Evolutionary conservation across 2,888 invertebrate genomes (phyloP), one percentile per base, ranked within the genome.

Genomic region (Yponomeuta plumbellus): DNA sequence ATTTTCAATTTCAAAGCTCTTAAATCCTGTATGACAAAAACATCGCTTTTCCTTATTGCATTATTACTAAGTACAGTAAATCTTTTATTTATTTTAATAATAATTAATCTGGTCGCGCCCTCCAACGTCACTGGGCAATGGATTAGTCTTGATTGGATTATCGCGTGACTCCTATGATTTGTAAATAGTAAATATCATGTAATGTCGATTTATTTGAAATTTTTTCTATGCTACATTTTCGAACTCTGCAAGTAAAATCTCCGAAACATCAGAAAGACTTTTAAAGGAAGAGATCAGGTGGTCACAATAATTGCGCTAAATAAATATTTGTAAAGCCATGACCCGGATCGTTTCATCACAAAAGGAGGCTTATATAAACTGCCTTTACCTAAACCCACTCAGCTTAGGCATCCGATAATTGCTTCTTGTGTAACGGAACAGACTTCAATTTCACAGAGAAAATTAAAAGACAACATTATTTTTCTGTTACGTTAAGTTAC

Each of bases 401-500:
- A 34, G 34, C 34, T 34, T 34, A 52, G 44, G 44, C 17, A 52
- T 52, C 17, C 44, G 17, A 52, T 52, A 52, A 52, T 52, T 52
- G 44, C 44, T 52, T 52, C 44, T 52, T 52, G 13, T 52, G 17
- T 52, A 52, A 52, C 17, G 44, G 3, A 52, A 52, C 44, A 52
- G 44, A 52, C 44, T 17, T 52, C 44, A 52, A 52, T 52, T 52
- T 52, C 44, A 52, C 44, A 52, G 44, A 52, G 44, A 52, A 52
- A 52, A 52, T 52, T 52, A 52, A 52, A 52, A 2, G 44, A 52
- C 44, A 52, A 52, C 44, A 52, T 17, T 13, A 13, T 52, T 52
- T 17, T 52, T 52, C 34, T 34, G 8, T 34, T 5, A 34, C 8
- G 5, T 34, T 6, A 34, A 1, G 34, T 34, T 5, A 34, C 34